Evolutionary conservation across 1,140 invertebrate genomes (phyloP).

Genomic region (Trachymyrmex cornetzi): DNA sequence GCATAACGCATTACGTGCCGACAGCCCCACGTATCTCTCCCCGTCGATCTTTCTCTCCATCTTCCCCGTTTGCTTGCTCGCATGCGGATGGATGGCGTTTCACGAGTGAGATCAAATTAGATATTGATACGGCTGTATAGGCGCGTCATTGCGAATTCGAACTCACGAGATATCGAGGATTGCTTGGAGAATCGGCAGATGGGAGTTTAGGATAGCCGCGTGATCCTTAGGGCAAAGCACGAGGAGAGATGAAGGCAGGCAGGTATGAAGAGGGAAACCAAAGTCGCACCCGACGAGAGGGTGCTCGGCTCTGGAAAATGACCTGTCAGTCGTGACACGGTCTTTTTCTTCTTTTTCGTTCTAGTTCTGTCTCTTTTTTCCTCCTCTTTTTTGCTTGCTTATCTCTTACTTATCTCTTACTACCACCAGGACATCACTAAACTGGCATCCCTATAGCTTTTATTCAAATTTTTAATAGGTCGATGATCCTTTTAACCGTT

Average conservation of each 20-base stretch:
- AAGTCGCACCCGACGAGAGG: constrained; percentile 77
- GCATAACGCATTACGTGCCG: constrained; percentile 16
- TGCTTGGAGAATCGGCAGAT: constrained; percentile 70
- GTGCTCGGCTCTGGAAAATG: constrained; percentile 85
- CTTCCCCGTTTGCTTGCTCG: not conserved
- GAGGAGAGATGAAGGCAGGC: constrained; percentile 73
- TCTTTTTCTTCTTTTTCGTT: constrained; percentile 76
- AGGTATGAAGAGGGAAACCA: constrained; percentile 73
- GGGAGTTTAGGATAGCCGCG: constrained; percentile 68
- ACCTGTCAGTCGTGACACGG: constrained; percentile 84
- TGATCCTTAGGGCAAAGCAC: constrained; percentile 70
- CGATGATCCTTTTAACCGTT: constrained; percentile 21
- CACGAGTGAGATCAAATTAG: constrained; percentile 78
- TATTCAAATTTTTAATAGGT: constrained; percentile 73
- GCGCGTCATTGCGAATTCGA: constrained; percentile 78
- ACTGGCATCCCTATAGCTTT: constrained; percentile 64
- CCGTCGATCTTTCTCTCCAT: not conserved
- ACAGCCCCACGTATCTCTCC: not conserved
- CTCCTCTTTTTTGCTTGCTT: constrained; percentile 51
- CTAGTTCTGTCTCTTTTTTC: constrained; percentile 60
- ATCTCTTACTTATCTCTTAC: constrained; percentile 50
- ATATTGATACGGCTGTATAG: constrained; percentile 76
- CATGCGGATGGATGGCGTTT: not conserved
- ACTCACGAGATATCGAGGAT: constrained; percentile 81
- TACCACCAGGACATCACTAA: constrained; percentile 40